These are phyloP conservation scores for Alectoris magna DNA, from an alignment of 2,797 vertebrate species.

Conservation along the genomic window DNA sequence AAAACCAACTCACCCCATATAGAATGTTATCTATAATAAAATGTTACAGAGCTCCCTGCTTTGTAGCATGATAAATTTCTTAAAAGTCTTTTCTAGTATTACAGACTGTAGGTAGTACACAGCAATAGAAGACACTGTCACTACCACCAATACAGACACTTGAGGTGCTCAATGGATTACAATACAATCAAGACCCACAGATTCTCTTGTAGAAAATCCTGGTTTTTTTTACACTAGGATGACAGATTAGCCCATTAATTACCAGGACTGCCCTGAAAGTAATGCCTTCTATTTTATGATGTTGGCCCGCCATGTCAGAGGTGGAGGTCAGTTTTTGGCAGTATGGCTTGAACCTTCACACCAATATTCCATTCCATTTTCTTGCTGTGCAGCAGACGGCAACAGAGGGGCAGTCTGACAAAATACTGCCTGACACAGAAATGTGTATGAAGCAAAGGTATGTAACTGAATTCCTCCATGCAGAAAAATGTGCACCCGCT, in stretches of 20 bases:
- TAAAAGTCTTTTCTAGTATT: neutral
- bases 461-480: no score
- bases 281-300: no score
- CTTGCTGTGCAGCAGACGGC: no score
- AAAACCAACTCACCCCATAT: neutral
- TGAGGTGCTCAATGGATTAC: neutral
- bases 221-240: neutral
- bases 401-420: no score
- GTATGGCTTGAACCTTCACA: no score
- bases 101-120: neutral
- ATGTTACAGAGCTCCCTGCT: neutral
- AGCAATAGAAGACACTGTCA: neutral
- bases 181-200: neutral
- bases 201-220: conserved; percentile 9
- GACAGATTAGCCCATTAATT: neutral
- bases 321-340: no score
- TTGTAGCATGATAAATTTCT: neutral
- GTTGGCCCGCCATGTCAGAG: no score
- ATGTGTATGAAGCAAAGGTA: no score
- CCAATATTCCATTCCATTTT: no score
- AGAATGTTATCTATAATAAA: neutral
- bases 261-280: neutral
- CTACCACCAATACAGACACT: neutral
- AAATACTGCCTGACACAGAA: no score
- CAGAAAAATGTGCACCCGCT: no score